These are phyloP conservation scores for Gobius niger DNA, from an alignment of 2,113 vertebrate species.

Conservation along the genomic window DNA sequence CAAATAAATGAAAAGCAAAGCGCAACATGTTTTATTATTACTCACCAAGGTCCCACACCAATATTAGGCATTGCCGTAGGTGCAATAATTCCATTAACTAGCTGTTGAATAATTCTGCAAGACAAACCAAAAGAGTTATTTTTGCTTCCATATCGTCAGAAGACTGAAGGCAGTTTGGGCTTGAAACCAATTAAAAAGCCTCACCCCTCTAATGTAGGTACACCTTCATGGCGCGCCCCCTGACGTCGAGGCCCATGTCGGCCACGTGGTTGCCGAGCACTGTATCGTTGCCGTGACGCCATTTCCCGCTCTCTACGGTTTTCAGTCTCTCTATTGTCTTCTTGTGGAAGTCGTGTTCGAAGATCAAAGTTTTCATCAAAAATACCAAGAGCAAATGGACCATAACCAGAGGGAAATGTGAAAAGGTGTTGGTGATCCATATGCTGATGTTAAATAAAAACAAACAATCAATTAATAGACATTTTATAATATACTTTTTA, in stretches of 20 bases:
- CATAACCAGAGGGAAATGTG: constrained; percentile 88
- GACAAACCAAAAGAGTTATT: constrained; percentile 20
- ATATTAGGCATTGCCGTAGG: constrained; percentile 92
- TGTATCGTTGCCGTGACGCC: constrained; percentile 86
- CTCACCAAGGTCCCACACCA: constrained; percentile 91
- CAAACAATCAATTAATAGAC: neutral
- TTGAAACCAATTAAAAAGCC: constrained; percentile 32
- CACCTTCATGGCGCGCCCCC: constrained; percentile 86
- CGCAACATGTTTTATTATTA: constrained; percentile 17
- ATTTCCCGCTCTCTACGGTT: constrained; percentile 87
- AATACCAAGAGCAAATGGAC: constrained; percentile 89
- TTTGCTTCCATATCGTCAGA: neutral
- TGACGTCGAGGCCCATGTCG: constrained; percentile 85
- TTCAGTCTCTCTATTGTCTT: constrained; percentile 87
- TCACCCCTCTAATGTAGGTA: constrained; percentile 95
- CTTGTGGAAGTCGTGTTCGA: constrained; percentile 73
- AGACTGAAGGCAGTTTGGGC: neutral
- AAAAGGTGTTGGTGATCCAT: constrained; percentile 89
- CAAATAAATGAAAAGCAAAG: neutral
- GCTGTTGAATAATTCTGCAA: constrained; percentile 92
- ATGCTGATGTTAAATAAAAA: constrained; percentile 68
- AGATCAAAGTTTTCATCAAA: constrained; percentile 92
- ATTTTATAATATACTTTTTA: neutral
- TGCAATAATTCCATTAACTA: constrained; percentile 96
- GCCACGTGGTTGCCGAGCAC: constrained; percentile 85